Conservation (phyloP, 2,888 invertebrate species). For the Furcula furcula region DNA sequence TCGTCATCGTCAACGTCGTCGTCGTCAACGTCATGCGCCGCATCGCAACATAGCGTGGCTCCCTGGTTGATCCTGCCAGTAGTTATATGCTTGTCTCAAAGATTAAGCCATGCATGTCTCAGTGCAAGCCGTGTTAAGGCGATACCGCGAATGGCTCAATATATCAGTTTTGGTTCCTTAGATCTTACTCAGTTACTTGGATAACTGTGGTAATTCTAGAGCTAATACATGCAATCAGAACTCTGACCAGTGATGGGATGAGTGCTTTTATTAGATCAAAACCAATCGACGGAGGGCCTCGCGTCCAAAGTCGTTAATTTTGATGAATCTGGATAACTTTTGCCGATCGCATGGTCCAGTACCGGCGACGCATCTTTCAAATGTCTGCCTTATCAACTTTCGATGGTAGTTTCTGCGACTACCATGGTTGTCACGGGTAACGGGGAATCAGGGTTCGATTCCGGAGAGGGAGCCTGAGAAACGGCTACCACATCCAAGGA, state of each 20-base stretch:
- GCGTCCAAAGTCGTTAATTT: conserved; percentile 58
- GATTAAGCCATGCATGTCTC: conserved; percentile 81
- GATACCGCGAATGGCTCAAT: conserved; percentile 83
- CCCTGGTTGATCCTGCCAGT: conserved; percentile 83
- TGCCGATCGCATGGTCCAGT: conserved; percentile 53
- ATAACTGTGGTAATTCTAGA: conserved; percentile 83
- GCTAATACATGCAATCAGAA: conserved; percentile 73
- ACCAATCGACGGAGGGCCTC: conserved; percentile 68
- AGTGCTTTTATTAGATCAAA: conserved; percentile 54
- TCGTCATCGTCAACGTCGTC: background rate
- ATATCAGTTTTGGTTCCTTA: conserved; percentile 81
- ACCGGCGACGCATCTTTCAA: conserved; percentile 83
- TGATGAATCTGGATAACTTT: conserved; percentile 72
- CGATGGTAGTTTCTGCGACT: conserved; percentile 85
- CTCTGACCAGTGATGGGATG: conserved; percentile 65
- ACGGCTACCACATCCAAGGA: conserved; percentile 87
- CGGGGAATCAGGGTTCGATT: conserved; percentile 89
- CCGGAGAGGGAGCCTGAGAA: conserved; percentile 87
- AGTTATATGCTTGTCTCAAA: conserved; percentile 86
- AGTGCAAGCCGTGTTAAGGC: conserved; percentile 80
- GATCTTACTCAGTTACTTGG: conserved; percentile 61
- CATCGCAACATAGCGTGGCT: too few relatives aligned
- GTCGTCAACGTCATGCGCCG: too few relatives aligned
- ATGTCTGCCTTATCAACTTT: conserved; percentile 86
- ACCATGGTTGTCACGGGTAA: conserved; percentile 87